These are phyloP conservation scores for Anas bernieri DNA, from an alignment of 2,797 vertebrate genomes.

Conservation along the genomic window DNA sequence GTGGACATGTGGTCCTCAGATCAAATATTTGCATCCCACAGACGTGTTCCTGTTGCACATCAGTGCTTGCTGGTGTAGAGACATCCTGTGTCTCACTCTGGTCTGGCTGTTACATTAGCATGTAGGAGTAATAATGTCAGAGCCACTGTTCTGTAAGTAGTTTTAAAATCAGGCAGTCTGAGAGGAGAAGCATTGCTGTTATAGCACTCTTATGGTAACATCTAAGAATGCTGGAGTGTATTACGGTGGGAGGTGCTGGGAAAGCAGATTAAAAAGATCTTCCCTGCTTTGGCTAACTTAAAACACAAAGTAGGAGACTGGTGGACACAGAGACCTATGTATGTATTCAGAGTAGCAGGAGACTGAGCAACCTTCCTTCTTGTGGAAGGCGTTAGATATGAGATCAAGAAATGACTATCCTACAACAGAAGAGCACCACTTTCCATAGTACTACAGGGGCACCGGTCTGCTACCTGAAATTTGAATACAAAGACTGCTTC, in stretches of 20 bases:
- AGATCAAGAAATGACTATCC: neutral
- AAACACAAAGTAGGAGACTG: neutral
- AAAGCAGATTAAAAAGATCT: neutral
- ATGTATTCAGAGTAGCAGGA: neutral
- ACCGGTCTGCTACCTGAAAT: neutral
- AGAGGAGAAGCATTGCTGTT: neutral
- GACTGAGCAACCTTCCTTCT: neutral
- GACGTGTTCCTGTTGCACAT: neutral
- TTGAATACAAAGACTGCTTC: neutral
- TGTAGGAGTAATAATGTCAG: neutral
- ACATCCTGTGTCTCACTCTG: accelerated
- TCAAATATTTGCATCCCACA: neutral
- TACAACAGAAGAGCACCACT: neutral
- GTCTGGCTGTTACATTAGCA: neutral
- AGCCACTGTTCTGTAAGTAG: neutral
- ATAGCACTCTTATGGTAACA: accelerated
- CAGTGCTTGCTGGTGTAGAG: neutral
- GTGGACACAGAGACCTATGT: neutral
- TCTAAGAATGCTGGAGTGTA: neutral
- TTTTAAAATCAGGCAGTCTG: neutral
- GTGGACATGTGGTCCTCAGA: accelerated
- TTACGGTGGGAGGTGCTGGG: neutral
- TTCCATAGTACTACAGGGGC: neutral
- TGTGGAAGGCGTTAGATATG: neutral
- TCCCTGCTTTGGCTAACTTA: neutral